Evolutionary conservation across 2,113 vertebrate species (phyloP).

Genomic region (Anoura caudifer): DNA sequence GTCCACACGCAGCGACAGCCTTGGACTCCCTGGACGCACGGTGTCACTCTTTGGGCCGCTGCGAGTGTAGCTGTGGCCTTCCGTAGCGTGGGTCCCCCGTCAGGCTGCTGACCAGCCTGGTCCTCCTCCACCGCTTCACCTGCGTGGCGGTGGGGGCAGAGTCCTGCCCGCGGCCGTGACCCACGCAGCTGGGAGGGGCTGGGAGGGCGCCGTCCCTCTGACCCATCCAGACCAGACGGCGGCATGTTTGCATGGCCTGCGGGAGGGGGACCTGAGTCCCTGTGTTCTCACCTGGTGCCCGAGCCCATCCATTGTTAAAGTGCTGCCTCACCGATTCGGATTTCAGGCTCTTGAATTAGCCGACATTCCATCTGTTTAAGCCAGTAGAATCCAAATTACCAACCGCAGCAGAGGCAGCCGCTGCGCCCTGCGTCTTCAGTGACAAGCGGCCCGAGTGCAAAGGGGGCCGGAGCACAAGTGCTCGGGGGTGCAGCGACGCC

Average conservation of each 20-base stretch:
- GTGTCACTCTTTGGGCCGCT: neutral
- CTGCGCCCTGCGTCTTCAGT: neutral
- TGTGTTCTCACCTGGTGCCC: neutral
- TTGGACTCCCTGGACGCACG: neutral
- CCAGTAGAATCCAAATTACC: neutral
- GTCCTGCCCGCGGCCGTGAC: neutral
- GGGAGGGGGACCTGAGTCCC: neutral
- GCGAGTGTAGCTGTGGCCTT: neutral
- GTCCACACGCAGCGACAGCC: neutral
- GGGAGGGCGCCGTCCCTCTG: too few species aligned
- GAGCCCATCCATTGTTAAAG: neutral
- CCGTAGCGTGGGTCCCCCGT: neutral
- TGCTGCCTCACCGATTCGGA: neutral
- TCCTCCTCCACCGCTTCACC: fast-evolving
- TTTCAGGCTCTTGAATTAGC: neutral
- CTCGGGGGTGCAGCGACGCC: neutral
- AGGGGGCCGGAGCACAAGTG: neutral
- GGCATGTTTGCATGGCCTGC: neutral
- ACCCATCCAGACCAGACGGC: neutral
- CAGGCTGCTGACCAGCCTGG: too few species aligned
- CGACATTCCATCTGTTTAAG: neutral
- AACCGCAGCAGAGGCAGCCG: neutral
- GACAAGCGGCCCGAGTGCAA: neutral
- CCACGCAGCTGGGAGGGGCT: neutral
- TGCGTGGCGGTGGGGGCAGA: fast-evolving